phyloP scores from a whole-genome alignment of 2,113 vertebrate species.

The Xenopus laevis region DNA sequence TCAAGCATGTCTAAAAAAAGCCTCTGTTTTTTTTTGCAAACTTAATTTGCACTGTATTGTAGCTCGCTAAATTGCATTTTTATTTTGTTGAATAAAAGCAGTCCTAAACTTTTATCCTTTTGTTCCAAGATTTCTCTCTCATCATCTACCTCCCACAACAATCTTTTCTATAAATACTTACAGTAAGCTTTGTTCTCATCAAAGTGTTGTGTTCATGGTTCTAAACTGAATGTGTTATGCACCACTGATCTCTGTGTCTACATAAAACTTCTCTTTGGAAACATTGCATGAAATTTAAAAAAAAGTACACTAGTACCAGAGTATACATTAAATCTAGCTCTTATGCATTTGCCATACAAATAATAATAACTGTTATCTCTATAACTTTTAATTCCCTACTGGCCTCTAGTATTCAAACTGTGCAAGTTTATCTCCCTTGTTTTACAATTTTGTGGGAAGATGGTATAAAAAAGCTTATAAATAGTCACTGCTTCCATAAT shows the following conservation, averaged over 20 bases:
- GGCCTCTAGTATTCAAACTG: neutral
- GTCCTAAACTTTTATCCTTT: neutral
- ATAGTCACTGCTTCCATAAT: neutral
- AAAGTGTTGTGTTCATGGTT: conserved; percentile 1
- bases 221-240: conserved; percentile 1
- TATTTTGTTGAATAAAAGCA: neutral
- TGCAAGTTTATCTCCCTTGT: neutral
- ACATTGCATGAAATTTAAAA: neutral
- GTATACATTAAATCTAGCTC: neutral
- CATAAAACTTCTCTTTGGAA: neutral
- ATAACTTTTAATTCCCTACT: conserved; percentile 1
- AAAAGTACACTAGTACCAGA: neutral
- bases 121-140: neutral
- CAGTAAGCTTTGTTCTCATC: neutral
- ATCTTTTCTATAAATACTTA: neutral
- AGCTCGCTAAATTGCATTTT: neutral
- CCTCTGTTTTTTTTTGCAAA: neutral
- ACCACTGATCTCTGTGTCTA: neutral
- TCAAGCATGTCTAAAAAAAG: neutral
- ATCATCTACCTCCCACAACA: neutral
- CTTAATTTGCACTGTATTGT: neutral
- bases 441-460: neutral
- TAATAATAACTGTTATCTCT: neutral
- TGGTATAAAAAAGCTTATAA: conserved; percentile 1
- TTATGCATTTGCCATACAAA: neutral